Evolutionary conservation across 2,888 invertebrate genomes (phyloP).

Genomic region (Pseudococcus jackbeardsleyi): DNA sequence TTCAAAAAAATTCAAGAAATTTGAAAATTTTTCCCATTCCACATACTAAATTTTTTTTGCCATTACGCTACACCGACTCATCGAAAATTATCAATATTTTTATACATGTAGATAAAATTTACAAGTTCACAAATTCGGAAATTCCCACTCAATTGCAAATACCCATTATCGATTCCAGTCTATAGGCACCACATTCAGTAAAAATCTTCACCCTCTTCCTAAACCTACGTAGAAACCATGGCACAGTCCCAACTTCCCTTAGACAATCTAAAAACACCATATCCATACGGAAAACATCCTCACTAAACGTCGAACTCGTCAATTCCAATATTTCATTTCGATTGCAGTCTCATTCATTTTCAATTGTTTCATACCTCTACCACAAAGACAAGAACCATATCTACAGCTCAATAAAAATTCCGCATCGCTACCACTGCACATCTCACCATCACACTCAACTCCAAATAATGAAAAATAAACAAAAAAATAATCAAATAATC

Average conservation of each 20-base stretch:
- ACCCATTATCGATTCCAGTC: too few relatives aligned
- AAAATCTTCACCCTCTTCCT: too few relatives aligned
- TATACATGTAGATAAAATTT: too few relatives aligned
- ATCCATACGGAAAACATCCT: background rate
- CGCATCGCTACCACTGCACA: background rate
- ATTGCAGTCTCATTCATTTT: background rate
- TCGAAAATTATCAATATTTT: too few relatives aligned
- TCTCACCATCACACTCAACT: background rate
- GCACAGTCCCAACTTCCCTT: background rate
- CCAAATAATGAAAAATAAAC: slow-evolving; percentile 37
- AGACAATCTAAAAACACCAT: background rate
- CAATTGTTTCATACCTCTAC: background rate
- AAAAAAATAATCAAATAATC: slow-evolving; percentile 47
- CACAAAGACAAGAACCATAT: background rate
- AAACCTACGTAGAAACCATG: too few relatives aligned
- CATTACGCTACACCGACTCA: too few relatives aligned
- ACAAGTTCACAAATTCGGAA: too few relatives aligned
- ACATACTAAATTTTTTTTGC: too few relatives aligned
- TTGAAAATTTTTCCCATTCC: too few relatives aligned
- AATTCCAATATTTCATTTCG: background rate
- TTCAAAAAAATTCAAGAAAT: too few relatives aligned
- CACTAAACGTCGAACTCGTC: background rate
- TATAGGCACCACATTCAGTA: too few relatives aligned
- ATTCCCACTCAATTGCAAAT: too few relatives aligned
- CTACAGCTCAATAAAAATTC: background rate